Evolutionary conservation across 2,113 vertebrate species (phyloP).

Genomic region (Lepus europaeus): DNA sequence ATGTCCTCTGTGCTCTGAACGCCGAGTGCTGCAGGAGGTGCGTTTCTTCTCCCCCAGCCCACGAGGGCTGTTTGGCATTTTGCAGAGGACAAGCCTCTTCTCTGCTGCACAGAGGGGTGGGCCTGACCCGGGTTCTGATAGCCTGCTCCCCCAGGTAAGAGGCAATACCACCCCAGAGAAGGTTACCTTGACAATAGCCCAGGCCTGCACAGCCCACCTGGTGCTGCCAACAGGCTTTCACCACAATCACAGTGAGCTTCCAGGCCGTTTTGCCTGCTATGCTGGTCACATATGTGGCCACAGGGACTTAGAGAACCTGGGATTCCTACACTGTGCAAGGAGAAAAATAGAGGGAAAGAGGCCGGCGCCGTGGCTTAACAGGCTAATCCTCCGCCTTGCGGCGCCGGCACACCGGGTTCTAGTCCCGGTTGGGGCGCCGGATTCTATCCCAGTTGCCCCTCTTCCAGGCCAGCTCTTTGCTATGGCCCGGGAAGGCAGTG

Average conservation of each 20-base stretch:
- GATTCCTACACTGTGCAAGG: not conserved
- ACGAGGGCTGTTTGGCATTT: not conserved
- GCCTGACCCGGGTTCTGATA: not conserved
- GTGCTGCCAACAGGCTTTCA: not conserved
- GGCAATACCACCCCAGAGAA: fast-evolving
- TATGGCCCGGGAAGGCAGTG: too few relatives aligned
- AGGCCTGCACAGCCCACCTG: not conserved
- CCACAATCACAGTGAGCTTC: not conserved
- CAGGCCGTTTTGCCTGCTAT: not conserved
- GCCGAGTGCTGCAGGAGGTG: fast-evolving
- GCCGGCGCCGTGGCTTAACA: too few relatives aligned
- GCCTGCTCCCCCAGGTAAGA: not conserved
- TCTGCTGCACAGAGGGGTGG: not conserved
- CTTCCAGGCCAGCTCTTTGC: too few relatives aligned
- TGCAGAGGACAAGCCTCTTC: not conserved
- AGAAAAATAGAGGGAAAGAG: not conserved
- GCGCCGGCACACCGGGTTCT: too few relatives aligned
- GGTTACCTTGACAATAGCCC: not conserved
- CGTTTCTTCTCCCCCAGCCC: not conserved
- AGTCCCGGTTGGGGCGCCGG: too few relatives aligned
- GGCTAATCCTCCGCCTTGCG: too few relatives aligned
- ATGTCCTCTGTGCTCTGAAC: not conserved
- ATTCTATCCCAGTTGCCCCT: too few relatives aligned
- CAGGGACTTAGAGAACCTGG: not conserved
- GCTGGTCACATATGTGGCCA: not conserved